phyloP scores from a whole-genome alignment of 35 echinoderm and acorn worm species.

The Ophiothrix spiculata region DNA sequence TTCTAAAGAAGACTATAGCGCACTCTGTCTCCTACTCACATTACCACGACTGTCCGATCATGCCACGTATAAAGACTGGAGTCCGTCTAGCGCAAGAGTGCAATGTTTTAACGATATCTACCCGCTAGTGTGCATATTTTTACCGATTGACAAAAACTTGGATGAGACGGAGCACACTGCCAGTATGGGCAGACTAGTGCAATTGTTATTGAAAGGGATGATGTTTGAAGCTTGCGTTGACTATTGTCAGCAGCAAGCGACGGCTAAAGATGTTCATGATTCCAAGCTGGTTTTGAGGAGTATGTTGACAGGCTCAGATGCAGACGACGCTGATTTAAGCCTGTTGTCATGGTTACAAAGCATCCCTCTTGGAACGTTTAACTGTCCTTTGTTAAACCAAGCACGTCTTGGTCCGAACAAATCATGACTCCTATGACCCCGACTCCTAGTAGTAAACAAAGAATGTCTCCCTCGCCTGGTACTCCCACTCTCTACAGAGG shows the following conservation, averaged over 20 bases:
- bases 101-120: slow-evolving; percentile 89
- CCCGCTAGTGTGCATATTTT: slow-evolving; percentile 72
- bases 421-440: slow-evolving; percentile 99
- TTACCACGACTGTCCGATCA: slow-evolving; percentile 87
- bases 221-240: slow-evolving; percentile 98
- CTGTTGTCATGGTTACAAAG: slow-evolving; percentile 97
- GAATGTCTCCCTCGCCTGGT: slow-evolving; percentile 79
- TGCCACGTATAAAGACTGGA: slow-evolving; percentile 92
- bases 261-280: slow-evolving; percentile 61
- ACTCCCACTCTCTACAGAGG: slow-evolving; percentile 88
- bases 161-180: slow-evolving; percentile 68
- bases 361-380: slow-evolving; percentile 77
- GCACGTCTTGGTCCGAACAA: slow-evolving; percentile 89
- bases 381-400: slow-evolving; percentile 89
- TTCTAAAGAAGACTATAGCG: slow-evolving; percentile 88
- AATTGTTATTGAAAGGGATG: slow-evolving; percentile 88
- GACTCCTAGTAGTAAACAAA: slow-evolving; percentile 75
- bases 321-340: slow-evolving; percentile 92
- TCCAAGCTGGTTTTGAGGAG: slow-evolving; percentile 35
- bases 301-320: slow-evolving; percentile 71
- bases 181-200: slow-evolving; percentile 77
- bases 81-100: slow-evolving; percentile 82
- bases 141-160: slow-evolving; percentile 87
- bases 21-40: slow-evolving; percentile 79
- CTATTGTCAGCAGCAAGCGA: slow-evolving; percentile 96